Conservation (phyloP, 2,113 vertebrate genomes). For the Chloropsis cyanopogon region DNA sequence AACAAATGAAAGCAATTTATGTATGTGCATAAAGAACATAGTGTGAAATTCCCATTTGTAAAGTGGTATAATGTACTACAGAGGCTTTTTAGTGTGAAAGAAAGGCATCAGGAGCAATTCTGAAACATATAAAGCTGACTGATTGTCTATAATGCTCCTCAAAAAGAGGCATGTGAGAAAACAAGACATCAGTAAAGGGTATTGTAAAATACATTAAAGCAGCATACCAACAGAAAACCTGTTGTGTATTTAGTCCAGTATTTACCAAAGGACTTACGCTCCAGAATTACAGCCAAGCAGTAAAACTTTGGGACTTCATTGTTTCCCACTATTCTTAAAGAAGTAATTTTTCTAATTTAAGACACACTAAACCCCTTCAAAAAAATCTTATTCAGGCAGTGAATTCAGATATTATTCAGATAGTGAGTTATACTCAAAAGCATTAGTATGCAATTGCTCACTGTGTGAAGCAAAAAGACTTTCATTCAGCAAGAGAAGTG, state of each 20-base stretch:
- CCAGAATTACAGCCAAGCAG: background rate
- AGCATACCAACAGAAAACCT: background rate
- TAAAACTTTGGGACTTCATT: background rate
- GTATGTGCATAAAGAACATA: background rate
- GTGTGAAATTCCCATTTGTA: background rate
- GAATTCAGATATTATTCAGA: background rate
- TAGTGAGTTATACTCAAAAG: background rate
- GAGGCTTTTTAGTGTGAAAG: slow-evolving; percentile 45
- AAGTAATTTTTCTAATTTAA: background rate
- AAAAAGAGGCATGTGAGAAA: slow-evolving; percentile 22
- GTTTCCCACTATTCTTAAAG: background rate
- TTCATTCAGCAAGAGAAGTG: background rate
- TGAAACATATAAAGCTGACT: slow-evolving; percentile 8
- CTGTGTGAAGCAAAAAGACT: background rate
- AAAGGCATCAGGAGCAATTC: slow-evolving; percentile 20
- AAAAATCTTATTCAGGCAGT: background rate
- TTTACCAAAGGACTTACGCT: background rate
- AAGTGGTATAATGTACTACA: background rate
- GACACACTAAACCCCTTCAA: background rate
- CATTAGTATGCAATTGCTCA: background rate
- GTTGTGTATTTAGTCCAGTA: background rate
- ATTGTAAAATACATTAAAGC: background rate
- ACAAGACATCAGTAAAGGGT: background rate
- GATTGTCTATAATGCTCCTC: background rate
- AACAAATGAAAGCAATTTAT: slow-evolving; percentile 36